Evolutionary conservation across 1,140 invertebrate species (phyloP).

Genomic region (Habropoda laboriosa): DNA sequence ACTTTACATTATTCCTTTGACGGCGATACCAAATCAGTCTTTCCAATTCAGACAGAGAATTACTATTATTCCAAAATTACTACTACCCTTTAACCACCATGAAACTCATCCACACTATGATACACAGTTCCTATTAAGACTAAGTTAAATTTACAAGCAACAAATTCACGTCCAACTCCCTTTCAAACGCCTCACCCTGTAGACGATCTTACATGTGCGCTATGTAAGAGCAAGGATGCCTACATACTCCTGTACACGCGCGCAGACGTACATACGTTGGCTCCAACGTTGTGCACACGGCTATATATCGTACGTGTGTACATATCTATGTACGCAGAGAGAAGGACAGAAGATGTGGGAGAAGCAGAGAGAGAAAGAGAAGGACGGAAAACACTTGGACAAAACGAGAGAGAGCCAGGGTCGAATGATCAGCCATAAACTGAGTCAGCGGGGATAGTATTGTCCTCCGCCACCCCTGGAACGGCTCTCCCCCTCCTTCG

Average conservation of each 20-base stretch:
- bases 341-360: slow-evolving; percentile 13
- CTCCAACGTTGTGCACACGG: neutral
- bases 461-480: slow-evolving; percentile 55
- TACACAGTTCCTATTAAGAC: too few species aligned
- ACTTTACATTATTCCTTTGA: too few species aligned
- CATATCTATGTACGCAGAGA: slow-evolving; percentile 51
- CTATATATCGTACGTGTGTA: slow-evolving; percentile 27
- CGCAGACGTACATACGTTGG: slow-evolving; percentile 4
- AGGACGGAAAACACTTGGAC: slow-evolving; percentile 29
- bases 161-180: neutral
- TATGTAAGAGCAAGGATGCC: slow-evolving; percentile 58
- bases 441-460: slow-evolving; percentile 74
- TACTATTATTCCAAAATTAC: neutral
- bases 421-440: slow-evolving; percentile 79
- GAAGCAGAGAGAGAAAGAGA: slow-evolving; percentile 43
- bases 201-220: slow-evolving; percentile 53
- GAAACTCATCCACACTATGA: too few species aligned
- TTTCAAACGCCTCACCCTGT: slow-evolving; percentile 40
- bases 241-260: slow-evolving; percentile 64
- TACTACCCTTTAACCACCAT: too few species aligned
- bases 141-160: neutral
- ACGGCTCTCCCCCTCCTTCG: slow-evolving; percentile 4
- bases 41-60: too few species aligned
- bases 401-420: slow-evolving; percentile 30
- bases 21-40: too few species aligned